phyloP scores from a whole-genome alignment of 1,140 invertebrate species.

The Leptestheria dahalacensis region DNA sequence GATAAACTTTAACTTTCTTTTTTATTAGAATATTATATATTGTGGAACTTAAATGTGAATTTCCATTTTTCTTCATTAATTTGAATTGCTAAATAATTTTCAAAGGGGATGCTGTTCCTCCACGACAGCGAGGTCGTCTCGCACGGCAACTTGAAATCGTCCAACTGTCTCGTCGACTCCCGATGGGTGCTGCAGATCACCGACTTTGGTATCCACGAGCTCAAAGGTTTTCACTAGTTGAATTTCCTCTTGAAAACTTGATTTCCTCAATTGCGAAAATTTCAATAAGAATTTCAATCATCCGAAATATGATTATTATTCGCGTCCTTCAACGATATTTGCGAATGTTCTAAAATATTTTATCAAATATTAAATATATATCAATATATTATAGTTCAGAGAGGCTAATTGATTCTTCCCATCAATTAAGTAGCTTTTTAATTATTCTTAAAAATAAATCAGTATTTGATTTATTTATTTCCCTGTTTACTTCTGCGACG shows the following conservation, averaged over 20 bases:
- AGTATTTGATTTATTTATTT: not conserved
- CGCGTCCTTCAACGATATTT: too few species aligned
- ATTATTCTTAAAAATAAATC: not conserved
- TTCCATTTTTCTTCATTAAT: not conserved
- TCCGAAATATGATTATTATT: too few species aligned
- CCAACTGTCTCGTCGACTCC: constrained; percentile 61
- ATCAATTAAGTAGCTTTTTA: not conserved
- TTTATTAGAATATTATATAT: not conserved
- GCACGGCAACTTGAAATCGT: constrained; percentile 58
- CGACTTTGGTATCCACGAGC: constrained; percentile 60
- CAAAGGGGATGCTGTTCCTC: constrained; percentile 53
- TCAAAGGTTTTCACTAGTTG: constrained; percentile 39
- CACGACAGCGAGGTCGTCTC: constrained; percentile 56
- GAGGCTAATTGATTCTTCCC: too few species aligned
- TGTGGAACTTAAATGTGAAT: not conserved
- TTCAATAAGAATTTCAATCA: too few species aligned
- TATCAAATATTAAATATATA: too few species aligned
- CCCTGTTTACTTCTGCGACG: not conserved
- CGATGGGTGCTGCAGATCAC: constrained; percentile 64
- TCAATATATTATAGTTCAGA: too few species aligned
- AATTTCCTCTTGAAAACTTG: not conserved
- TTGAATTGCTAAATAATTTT: constrained; percentile 12
- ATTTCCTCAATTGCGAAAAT: too few species aligned
- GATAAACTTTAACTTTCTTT: not conserved
- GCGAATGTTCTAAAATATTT: too few species aligned